These are phyloP conservation scores for Coenonympha arcania DNA, from an alignment of 2,888 invertebrate species.

Conservation along the genomic window DNA sequence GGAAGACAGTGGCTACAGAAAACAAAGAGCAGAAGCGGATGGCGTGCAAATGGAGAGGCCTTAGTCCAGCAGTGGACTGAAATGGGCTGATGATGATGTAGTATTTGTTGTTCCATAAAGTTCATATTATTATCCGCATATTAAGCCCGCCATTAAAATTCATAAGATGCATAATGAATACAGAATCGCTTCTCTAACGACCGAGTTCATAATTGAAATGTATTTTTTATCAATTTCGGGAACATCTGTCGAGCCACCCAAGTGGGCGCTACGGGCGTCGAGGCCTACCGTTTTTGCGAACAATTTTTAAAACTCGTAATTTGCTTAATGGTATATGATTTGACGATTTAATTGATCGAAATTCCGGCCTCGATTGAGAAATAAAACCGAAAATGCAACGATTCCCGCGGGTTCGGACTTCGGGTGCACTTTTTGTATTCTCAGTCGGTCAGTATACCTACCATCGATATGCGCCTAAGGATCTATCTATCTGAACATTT, in stretches of 20 bases:
- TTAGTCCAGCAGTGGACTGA: too few species aligned
- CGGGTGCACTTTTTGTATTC: background rate
- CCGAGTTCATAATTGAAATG: slow-evolving; percentile 49
- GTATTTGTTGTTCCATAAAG: slow-evolving; percentile 3
- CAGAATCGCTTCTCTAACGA: slow-evolving; percentile 45
- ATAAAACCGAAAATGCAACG: slow-evolving; percentile 2
- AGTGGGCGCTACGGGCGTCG: slow-evolving; percentile 31
- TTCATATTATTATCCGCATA: slow-evolving; percentile 24
- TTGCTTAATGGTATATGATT: slow-evolving; percentile 26
- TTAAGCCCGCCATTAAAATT: slow-evolving; percentile 44
- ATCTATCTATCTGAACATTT: too few species aligned
- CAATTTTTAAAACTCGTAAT: slow-evolving; percentile 26
- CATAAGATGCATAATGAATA: slow-evolving; percentile 47
- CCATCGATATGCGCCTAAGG: too few species aligned
- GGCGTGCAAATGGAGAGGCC: too few species aligned
- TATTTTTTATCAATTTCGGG: slow-evolving; percentile 47
- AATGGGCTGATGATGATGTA: too few species aligned
- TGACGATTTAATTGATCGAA: slow-evolving; percentile 27
- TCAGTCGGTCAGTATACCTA: too few species aligned
- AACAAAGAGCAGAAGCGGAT: too few species aligned
- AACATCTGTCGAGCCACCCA: slow-evolving; percentile 58
- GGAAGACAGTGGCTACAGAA: too few species aligned
- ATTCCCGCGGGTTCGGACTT: background rate
- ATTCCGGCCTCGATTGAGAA: slow-evolving; percentile 19
- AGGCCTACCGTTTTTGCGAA: slow-evolving; percentile 21